phyloP scores from a whole-genome alignment of 1,140 invertebrate genomes.

The Dreissena polymorpha region DNA sequence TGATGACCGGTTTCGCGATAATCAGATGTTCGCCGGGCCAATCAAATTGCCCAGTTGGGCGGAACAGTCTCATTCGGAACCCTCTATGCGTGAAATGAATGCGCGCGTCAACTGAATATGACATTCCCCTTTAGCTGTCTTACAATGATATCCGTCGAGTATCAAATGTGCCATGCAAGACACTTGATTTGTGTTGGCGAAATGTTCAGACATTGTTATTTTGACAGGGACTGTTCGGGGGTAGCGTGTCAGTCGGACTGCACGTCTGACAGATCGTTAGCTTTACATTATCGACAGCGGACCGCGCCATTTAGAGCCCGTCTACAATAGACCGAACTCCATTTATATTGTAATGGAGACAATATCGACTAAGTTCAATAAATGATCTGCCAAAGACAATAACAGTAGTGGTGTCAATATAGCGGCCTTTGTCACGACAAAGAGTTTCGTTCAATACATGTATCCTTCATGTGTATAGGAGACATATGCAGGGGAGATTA shows the following conservation, averaged over 20 bases:
- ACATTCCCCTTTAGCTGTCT: constrained; percentile 7
- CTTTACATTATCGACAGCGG: neutral
- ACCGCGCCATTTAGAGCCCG: no score
- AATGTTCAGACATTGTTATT: constrained; percentile 25
- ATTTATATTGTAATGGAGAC: no score
- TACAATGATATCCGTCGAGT: constrained; percentile 16
- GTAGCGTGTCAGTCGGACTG: neutral
- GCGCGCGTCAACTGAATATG: constrained; percentile 47
- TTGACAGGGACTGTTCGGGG: constrained; percentile 20
- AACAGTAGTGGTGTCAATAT: no score
- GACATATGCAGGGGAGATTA: no score
- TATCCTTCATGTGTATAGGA: no score
- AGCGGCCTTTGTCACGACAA: no score
- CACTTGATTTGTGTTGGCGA: constrained; percentile 2
- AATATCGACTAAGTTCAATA: no score
- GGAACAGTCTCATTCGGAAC: constrained; percentile 36
- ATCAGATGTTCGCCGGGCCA: constrained; percentile 26
- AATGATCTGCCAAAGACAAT: no score
- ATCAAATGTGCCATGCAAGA: constrained; percentile 32
- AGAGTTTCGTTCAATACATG: no score
- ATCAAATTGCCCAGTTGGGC: constrained; percentile 44
- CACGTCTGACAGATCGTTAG: neutral
- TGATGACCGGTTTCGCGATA: constrained; percentile 18
- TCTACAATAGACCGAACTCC: no score
- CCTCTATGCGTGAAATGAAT: constrained; percentile 44